Evolutionary conservation across 1,140 invertebrate genomes (phyloP).

Genomic region (Andricus grossulariae): DNA sequence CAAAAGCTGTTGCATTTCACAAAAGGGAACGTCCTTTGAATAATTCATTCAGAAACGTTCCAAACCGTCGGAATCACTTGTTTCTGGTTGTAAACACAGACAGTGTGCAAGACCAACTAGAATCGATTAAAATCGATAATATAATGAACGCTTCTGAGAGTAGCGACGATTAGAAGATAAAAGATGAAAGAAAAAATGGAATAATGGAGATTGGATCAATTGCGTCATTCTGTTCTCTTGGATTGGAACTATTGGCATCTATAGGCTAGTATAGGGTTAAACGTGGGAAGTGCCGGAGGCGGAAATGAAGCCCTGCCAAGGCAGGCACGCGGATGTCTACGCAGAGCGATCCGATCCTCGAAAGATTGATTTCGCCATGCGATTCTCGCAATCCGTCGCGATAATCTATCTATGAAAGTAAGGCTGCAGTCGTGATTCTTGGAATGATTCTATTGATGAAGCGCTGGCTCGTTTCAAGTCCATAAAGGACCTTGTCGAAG

Average conservation of each 20-base stretch:
- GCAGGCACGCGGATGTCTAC: no score
- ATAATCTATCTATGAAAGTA: slow-evolving; percentile 27
- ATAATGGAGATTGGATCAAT: slow-evolving; percentile 9
- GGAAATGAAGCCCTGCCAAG: not conserved
- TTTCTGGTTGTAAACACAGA: not conserved
- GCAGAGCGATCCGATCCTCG: not conserved
- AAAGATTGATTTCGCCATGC: slow-evolving; percentile 30
- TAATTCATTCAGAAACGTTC: not conserved
- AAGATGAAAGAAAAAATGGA: not conserved
- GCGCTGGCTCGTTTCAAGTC: slow-evolving; percentile 23
- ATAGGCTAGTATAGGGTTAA: no score
- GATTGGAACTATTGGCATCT: not conserved
- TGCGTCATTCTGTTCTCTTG: slow-evolving; percentile 1
- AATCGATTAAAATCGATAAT: not conserved
- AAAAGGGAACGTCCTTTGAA: not conserved
- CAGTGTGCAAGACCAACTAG: no score
- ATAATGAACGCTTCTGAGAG: not conserved
- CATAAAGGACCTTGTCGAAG: slow-evolving; percentile 24
- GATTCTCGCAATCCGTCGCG: slow-evolving; percentile 23
- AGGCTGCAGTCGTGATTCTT: slow-evolving; percentile 23
- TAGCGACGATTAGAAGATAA: not conserved
- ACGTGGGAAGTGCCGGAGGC: slow-evolving; percentile 28
- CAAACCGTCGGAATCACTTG: no score
- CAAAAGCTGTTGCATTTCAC: no score
- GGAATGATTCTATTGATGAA: slow-evolving; percentile 32